Conservation (phyloP, 1,140 invertebrate species). For the Panagrolaimus sp. region DNA sequence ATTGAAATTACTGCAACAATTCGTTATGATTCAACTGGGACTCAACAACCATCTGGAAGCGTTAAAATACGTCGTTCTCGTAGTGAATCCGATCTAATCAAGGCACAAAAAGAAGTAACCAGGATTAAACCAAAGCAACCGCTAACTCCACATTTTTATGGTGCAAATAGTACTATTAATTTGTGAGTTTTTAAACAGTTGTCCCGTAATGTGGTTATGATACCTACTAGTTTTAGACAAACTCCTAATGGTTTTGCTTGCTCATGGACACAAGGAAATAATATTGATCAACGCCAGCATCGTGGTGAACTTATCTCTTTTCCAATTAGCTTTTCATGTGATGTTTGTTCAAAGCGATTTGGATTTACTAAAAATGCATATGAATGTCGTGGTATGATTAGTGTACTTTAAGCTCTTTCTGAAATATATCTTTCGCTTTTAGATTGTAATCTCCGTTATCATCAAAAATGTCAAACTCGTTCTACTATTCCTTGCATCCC, state of each 20-base stretch:
- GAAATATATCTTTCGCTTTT: background rate
- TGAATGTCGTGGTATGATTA: too few species aligned
- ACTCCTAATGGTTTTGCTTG: too few species aligned
- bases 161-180: too few species aligned
- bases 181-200: too few species aligned
- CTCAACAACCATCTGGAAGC: background rate
- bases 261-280: background rate
- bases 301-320: background rate
- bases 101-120: too few species aligned
- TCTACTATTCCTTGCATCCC: constrained; percentile 39
- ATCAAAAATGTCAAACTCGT: constrained; percentile 21
- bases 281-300: background rate
- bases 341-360: too few species aligned
- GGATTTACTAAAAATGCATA: too few species aligned
- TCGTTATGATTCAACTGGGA: background rate
- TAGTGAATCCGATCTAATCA: background rate
- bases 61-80: background rate
- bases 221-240: too few species aligned
- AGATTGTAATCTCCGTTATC: constrained; percentile 28
- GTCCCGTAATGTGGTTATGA: too few species aligned
- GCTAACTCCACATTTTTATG: too few species aligned
- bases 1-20: background rate
- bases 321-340: too few species aligned
- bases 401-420: background rate
- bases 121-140: too few species aligned